Percentiles rank a stretch among this genome's conserved stretches.
Evolutionary conservation across 2,797 vertebrate species (phyloP).

Genomic region (Lophius americanus): DNA sequence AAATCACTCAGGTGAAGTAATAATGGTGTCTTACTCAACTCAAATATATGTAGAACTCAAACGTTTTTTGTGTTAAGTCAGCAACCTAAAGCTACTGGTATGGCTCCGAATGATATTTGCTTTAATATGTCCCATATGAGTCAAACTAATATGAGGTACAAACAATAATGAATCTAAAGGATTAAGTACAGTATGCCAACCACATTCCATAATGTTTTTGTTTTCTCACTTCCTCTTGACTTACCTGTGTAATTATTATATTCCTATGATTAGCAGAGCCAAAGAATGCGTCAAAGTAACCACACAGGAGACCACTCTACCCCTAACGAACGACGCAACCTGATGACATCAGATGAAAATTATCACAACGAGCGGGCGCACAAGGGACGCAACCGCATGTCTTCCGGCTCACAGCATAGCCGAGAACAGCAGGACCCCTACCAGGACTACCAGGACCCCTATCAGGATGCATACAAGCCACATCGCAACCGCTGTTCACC

Average conservation of each 20-base stretch:
- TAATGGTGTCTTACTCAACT: too few species aligned
- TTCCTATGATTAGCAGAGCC: constrained; percentile 83
- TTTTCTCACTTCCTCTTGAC: not conserved
- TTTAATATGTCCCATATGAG: too few species aligned
- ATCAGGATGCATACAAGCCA: constrained; percentile 97
- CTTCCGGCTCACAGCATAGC: constrained; percentile 92
- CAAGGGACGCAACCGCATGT: constrained; percentile 94
- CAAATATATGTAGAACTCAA: too few species aligned
- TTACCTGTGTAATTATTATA: constrained; percentile 11
- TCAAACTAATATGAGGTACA: too few species aligned
- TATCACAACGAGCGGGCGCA: constrained; percentile 94
- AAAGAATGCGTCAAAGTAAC: constrained; percentile 91
- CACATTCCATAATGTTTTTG: too few species aligned
- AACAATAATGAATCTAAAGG: too few species aligned
- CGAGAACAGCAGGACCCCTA: constrained; percentile 94
- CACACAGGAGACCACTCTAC: constrained; percentile 90
- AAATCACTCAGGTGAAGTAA: too few species aligned
- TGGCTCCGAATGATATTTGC: too few species aligned
- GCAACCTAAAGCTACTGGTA: too few species aligned
- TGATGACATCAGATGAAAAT: constrained; percentile 93
- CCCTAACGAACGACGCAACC: constrained; percentile 90
- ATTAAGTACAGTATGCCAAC: too few species aligned
- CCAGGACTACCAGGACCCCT: constrained; percentile 91
- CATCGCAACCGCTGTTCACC: constrained; percentile 94
- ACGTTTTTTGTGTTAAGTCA: too few species aligned